Evolutionary conservation across 2,113 vertebrate genomes (phyloP).

Genomic region (Columba janthina): DNA sequence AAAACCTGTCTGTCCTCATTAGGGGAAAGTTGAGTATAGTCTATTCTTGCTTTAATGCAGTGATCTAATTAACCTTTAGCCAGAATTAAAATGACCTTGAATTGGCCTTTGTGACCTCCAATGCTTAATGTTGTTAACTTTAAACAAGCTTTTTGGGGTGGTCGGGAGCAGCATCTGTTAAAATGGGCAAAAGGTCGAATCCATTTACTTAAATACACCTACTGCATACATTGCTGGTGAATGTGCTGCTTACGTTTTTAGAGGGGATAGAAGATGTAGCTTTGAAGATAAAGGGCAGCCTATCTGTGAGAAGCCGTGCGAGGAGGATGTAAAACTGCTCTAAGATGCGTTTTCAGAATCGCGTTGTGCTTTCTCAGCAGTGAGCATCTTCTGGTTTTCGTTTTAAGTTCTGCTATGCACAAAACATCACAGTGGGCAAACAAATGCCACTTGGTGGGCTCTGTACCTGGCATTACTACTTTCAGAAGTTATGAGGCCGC

Average conservation of each 20-base stretch:
- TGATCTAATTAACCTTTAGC: conserved; percentile 87
- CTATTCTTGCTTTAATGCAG: conserved; percentile 78
- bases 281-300: neutral
- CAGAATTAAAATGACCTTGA: conserved; percentile 84
- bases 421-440: accelerated
- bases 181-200: conserved; percentile 80
- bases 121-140: conserved; percentile 82
- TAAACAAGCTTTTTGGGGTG: conserved; percentile 77
- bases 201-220: conserved; percentile 71
- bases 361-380: neutral
- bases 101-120: conserved; percentile 76
- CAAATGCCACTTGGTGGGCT: accelerated
- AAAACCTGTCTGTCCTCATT: conserved; percentile 64
- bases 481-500: neutral
- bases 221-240: neutral
- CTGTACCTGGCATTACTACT: too few species aligned
- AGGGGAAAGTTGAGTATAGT: conserved; percentile 67
- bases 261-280: neutral
- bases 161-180: conserved; percentile 78
- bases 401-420: neutral
- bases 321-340: neutral
- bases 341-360: neutral
- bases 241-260: neutral
- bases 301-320: accelerated
- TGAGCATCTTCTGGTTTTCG: neutral